Percentiles rank a stretch among this genome's conserved stretches.
phyloP scores from a whole-genome alignment of 2,888 invertebrate species.

The Margaritifera margaritifera region DNA sequence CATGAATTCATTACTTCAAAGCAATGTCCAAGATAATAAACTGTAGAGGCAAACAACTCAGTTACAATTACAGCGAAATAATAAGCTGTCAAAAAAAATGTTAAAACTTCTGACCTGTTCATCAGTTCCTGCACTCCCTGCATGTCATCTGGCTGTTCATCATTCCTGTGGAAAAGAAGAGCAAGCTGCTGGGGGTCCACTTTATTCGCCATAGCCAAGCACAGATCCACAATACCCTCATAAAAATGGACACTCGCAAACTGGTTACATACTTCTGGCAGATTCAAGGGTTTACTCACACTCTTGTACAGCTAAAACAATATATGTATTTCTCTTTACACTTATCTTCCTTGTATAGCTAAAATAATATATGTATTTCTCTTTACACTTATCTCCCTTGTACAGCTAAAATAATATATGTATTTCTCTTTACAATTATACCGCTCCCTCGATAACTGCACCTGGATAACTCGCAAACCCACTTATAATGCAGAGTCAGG shows the following conservation, averaged over 20 bases:
- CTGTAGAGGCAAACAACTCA: too few relatives aligned
- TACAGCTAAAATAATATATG: slow-evolving; percentile 76
- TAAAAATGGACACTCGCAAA: slow-evolving; percentile 85
- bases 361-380: slow-evolving; percentile 3
- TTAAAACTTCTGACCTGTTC: slow-evolving; percentile 52
- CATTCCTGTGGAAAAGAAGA: slow-evolving; percentile 88
- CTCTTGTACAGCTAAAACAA: slow-evolving; percentile 82
- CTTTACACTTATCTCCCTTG: slow-evolving; percentile 75
- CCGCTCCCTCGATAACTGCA: too few relatives aligned
- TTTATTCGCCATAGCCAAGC: slow-evolving; percentile 87
- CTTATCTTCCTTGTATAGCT: slow-evolving; percentile 82
- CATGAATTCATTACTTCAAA: too few relatives aligned
- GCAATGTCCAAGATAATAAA: too few relatives aligned
- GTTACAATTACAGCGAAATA: background rate
- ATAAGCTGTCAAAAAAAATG: background rate
- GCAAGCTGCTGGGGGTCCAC: slow-evolving; percentile 91
- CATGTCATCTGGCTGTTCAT: slow-evolving; percentile 86
- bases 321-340: background rate
- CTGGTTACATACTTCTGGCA: slow-evolving; percentile 88
- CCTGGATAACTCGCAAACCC: too few relatives aligned
- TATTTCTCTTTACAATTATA: background rate
- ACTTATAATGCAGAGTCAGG: too few relatives aligned
- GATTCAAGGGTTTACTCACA: slow-evolving; percentile 89
- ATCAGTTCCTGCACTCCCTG: slow-evolving; percentile 84
- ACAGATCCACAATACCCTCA: slow-evolving; percentile 90